These are phyloP conservation scores for Diogma glabrata DNA, from an alignment of 2,888 invertebrate genomes.

Conservation along the genomic window DNA sequence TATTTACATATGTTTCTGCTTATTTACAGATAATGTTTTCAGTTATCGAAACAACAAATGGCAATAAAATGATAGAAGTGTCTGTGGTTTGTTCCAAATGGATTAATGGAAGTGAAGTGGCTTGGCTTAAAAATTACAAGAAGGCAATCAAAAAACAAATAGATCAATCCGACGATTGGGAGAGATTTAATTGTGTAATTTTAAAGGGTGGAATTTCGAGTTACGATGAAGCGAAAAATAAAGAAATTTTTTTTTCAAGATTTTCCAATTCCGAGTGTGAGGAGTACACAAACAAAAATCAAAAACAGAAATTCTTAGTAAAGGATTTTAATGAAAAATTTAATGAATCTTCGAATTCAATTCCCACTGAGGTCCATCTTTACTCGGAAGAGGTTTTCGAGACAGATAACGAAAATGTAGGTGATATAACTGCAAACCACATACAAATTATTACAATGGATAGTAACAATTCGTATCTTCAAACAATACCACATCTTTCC, in stretches of 20 bases:
- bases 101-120: background rate
- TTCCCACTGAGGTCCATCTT: no score
- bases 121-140: background rate
- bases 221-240: background rate
- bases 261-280: background rate
- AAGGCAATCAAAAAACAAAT: background rate
- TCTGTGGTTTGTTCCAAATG: conserved; percentile 7
- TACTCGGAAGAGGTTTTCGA: no score
- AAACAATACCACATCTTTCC: no score
- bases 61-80: background rate
- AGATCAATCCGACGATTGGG: background rate
- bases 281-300: no score
- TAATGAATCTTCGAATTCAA: no score
- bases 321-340: no score
- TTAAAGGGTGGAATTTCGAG: background rate
- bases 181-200: background rate
- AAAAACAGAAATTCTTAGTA: no score
- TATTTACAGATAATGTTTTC: conserved; percentile 4
- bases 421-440: no score
- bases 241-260: background rate
- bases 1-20: background rate
- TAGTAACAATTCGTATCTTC: no score
- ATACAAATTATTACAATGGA: no score
- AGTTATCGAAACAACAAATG: background rate
- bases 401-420: no score